These are phyloP conservation scores for Merluccius polli DNA, from an alignment of 2,797 vertebrate species.

Conservation along the genomic window DNA sequence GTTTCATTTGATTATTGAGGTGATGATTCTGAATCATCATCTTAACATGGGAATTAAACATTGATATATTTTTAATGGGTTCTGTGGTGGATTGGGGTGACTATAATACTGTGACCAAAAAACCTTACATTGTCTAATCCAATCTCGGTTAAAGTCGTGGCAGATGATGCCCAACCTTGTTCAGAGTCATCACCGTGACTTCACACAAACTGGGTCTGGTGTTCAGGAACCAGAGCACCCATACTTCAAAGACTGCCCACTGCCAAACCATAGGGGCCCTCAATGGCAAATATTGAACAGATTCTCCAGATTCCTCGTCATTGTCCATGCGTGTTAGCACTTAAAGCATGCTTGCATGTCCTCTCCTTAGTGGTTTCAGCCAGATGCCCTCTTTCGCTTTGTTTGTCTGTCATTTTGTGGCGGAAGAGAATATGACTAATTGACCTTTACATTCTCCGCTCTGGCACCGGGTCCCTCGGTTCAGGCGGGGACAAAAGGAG, in stretches of 20 bases:
- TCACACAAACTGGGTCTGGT: not conserved
- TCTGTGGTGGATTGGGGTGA: not conserved
- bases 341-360: conserved; percentile 47
- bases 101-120: not conserved
- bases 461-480: conserved; percentile 49
- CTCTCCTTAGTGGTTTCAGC: conserved; percentile 40
- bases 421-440: conserved; percentile 25
- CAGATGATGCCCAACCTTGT: not conserved
- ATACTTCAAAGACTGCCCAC: not conserved
- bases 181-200: not conserved
- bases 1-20: not conserved
- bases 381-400: conserved; percentile 32
- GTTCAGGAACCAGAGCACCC: not conserved
- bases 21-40: not conserved
- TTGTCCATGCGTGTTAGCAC: conserved; percentile 61
- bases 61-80: not conserved
- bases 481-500: conserved; percentile 52
- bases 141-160: not conserved
- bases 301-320: conserved; percentile 68
- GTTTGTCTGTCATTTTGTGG: conserved; percentile 18
- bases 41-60: not conserved
- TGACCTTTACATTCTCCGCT: conserved; percentile 44
- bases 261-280: conserved; percentile 27
- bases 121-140: not conserved
- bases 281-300: conserved; percentile 53